These are phyloP conservation scores for Periphyllus acericola DNA, from an alignment of 2,888 invertebrate species.

Conservation along the genomic window DNA sequence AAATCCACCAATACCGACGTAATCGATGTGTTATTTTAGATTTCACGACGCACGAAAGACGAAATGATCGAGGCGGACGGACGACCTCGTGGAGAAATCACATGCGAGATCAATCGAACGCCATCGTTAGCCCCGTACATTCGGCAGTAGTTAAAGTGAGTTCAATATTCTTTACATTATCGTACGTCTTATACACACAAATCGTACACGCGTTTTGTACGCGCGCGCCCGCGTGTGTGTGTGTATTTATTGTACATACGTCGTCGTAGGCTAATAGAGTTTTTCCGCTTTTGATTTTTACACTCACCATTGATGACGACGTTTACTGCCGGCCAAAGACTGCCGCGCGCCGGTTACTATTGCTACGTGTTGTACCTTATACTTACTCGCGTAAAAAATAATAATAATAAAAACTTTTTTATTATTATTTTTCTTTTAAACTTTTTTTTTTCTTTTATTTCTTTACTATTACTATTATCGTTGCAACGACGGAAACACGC, in stretches of 20 bases:
- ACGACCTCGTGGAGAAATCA: not conserved
- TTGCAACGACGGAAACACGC: constrained; percentile 57
- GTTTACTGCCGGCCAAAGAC: constrained; percentile 35
- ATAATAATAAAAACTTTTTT: constrained; percentile 59
- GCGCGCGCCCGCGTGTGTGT: not conserved
- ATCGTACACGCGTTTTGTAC: not conserved
- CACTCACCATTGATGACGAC: constrained; percentile 35
- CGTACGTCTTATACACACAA: not conserved
- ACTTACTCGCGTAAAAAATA: constrained; percentile 50
- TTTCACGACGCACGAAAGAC: not conserved
- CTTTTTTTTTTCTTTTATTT: constrained; percentile 54
- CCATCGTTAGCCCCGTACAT: not conserved
- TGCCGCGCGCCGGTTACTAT: constrained; percentile 17
- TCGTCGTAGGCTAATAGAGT: constrained; percentile 8
- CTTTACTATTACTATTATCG: constrained; percentile 57
- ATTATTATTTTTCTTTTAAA: constrained; percentile 60
- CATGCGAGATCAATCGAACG: not conserved
- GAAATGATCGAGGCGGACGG: not conserved
- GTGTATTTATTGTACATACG: not conserved
- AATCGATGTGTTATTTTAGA: constrained; percentile 1
- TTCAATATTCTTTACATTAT: not conserved
- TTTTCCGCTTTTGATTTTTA: constrained; percentile 29
- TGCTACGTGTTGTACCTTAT: constrained; percentile 54
- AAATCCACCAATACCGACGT: not conserved
- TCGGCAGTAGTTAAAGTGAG: constrained; percentile 44